These are phyloP conservation scores for Nipponia nippon DNA, from an alignment of 2,113 vertebrate genomes.

Conservation along the genomic window DNA sequence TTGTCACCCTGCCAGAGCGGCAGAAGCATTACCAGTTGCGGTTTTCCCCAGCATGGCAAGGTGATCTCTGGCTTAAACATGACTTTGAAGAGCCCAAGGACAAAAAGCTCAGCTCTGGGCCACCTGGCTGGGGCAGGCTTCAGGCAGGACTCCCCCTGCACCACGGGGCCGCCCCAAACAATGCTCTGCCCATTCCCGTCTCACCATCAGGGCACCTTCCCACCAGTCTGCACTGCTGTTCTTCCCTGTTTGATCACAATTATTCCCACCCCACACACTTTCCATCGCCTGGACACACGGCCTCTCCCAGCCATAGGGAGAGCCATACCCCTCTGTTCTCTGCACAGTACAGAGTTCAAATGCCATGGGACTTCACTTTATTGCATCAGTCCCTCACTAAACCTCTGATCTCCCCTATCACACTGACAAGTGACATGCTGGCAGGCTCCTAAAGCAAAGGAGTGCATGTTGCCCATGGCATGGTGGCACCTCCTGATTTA, in stretches of 20 bases:
- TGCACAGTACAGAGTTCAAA: background rate
- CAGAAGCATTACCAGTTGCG: accelerated
- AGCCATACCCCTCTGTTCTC: background rate
- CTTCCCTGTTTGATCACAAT: background rate
- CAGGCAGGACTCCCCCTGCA: background rate
- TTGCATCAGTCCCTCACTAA: background rate
- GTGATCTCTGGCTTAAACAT: background rate
- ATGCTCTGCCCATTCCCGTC: background rate
- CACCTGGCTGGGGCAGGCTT: background rate
- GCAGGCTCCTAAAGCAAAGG: background rate
- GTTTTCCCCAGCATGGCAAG: background rate
- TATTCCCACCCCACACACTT: background rate
- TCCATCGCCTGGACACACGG: background rate
- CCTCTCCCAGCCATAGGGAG: background rate
- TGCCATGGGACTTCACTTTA: background rate
- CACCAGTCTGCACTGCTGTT: background rate
- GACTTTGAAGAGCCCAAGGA: background rate
- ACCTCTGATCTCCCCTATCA: background rate
- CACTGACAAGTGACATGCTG: background rate
- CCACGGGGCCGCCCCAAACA: accelerated
- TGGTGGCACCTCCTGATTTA: background rate
- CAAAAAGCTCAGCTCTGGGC: background rate
- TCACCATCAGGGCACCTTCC: background rate
- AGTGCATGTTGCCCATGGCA: background rate
- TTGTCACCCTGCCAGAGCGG: background rate